phyloP scores from a whole-genome alignment of 2,797 vertebrate genomes.

The Oreochromis mossambicus region DNA sequence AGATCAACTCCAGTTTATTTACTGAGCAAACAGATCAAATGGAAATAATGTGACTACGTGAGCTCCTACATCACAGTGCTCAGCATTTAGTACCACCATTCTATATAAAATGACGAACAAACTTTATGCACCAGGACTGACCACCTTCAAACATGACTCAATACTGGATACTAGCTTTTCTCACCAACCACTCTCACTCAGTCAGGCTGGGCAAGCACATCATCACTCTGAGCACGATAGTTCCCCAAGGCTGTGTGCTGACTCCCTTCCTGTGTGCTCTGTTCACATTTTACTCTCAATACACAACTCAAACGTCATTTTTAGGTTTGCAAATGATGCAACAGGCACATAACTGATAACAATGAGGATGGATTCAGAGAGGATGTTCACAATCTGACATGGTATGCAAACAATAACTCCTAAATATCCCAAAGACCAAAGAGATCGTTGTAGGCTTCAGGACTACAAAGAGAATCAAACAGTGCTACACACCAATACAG shows the following conservation, averaged over 20 bases:
- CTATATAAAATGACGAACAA: fast-evolving
- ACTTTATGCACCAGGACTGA: not conserved
- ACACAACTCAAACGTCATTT: fast-evolving
- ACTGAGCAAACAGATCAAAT: not conserved
- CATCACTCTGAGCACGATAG: not conserved
- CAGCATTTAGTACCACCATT: not conserved
- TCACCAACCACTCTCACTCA: not conserved
- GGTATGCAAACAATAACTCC: not conserved
- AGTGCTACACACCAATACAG: not conserved
- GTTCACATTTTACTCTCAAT: not conserved
- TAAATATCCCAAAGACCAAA: not conserved
- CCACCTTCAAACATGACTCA: not conserved
- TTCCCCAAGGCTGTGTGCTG: not conserved
- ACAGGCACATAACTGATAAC: not conserved
- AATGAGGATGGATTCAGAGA: not conserved
- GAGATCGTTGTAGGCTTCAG: not conserved
- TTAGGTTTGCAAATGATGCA: not conserved
- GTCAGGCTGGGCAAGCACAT: not conserved
- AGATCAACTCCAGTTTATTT: not conserved
- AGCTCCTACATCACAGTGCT: not conserved
- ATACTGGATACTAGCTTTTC: not conserved
- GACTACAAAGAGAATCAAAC: not conserved
- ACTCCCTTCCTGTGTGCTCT: not conserved
- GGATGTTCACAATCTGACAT: not conserved
- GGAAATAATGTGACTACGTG: not conserved